A percentile compares a stretch with the other conserved stretches of the same genome.
Conservation (phyloP, 2,888 invertebrate genomes). For the Cheilosia grossa region DNA sequence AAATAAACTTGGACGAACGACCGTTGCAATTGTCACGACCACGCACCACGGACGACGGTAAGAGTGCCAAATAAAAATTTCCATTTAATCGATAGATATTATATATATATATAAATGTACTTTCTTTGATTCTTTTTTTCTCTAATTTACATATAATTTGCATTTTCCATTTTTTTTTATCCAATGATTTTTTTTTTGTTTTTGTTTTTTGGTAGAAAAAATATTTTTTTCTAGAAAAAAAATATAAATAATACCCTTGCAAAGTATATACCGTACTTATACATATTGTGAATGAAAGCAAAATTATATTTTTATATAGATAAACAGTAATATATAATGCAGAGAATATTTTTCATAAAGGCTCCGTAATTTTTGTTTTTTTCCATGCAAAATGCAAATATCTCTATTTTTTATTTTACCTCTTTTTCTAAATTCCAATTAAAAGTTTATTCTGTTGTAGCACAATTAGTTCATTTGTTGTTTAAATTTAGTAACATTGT, state of each 20-base stretch:
- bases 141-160: conserved; percentile 65
- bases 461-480: background rate
- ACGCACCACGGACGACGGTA: conserved; percentile 72
- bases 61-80: conserved; percentile 67
- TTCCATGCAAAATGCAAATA: conserved; percentile 9
- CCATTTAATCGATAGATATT: conserved; percentile 45
- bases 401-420: conserved; percentile 1
- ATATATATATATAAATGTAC: conserved; percentile 41
- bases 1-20: conserved; percentile 87
- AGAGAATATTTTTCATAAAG: conserved; percentile 17
- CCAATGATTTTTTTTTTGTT: conserved; percentile 49
- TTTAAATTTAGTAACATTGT: background rate
- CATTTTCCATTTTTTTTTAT: conserved; percentile 62
- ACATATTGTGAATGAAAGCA: conserved; percentile 70
- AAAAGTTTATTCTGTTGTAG: too few relatives aligned
- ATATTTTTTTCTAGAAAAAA: conserved; percentile 34
- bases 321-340: conserved; percentile 10
- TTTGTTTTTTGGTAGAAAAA: conserved; percentile 47
- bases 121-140: conserved; percentile 51
- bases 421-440: conserved; percentile 1
- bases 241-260: conserved; percentile 51
- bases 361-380: background rate
- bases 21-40: conserved; percentile 78
- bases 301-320: conserved; percentile 59
- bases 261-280: conserved; percentile 66